phyloP scores from a whole-genome alignment of 2,888 invertebrate genomes.

The Cryptosula pallasiana region DNA sequence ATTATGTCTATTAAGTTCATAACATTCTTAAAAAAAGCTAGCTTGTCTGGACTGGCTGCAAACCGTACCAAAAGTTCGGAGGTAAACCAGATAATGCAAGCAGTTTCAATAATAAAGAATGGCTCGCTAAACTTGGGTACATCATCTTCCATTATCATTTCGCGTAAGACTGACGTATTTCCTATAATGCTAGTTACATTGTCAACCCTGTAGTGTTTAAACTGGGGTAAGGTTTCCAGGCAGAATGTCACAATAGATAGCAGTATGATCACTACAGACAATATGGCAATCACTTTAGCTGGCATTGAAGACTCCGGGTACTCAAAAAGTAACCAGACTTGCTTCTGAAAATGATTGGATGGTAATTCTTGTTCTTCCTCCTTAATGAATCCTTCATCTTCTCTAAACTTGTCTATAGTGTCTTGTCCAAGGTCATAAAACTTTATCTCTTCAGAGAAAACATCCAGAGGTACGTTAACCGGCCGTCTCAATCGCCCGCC shows the following conservation, averaged over 20 bases:
- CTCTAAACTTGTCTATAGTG: constrained; percentile 61
- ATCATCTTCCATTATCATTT: constrained; percentile 81
- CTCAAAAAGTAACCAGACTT: constrained; percentile 98
- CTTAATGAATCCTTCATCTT: constrained; percentile 98
- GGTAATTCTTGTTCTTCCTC: constrained; percentile 98
- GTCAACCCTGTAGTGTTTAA: constrained; percentile 83
- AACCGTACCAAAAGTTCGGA: constrained; percentile 92
- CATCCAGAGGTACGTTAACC: constrained; percentile 93
- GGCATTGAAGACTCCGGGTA: constrained; percentile 99
- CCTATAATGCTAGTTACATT: constrained; percentile 2
- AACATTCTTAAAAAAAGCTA: constrained; percentile 98
- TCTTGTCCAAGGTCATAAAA: constrained; percentile 98
- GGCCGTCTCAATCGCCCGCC: constrained; percentile 90
- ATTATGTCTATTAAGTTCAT: constrained; percentile 99
- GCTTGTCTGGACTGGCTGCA: constrained; percentile 96
- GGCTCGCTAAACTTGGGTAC: constrained; percentile 98
- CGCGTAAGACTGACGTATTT: constrained; percentile 36
- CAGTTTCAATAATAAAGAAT: constrained; percentile 98
- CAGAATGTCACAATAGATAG: constrained; percentile 99
- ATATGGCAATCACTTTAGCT: constrained; percentile 96
- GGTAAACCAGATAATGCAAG: constrained; percentile 99
- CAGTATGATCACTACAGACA: constrained; percentile 96
- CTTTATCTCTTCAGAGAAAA: constrained; percentile 98
- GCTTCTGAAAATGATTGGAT: constrained; percentile 91
- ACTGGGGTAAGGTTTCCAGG: constrained; percentile 97